These are phyloP conservation scores for Lumbricus terrestris DNA, from an alignment of 2,888 invertebrate genomes.

Conservation along the genomic window DNA sequence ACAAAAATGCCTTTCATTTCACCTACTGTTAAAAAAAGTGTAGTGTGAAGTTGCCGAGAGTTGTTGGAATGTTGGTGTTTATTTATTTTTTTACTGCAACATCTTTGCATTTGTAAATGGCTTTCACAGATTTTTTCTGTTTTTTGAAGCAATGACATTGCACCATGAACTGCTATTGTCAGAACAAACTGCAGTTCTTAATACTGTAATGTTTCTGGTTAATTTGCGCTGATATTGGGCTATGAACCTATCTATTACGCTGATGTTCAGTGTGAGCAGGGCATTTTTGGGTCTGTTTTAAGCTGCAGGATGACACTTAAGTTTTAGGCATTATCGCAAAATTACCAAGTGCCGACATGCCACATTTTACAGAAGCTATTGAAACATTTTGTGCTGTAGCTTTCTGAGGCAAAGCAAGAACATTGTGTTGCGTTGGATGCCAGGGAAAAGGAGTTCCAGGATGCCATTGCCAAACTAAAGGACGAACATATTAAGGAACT, in stretches of 20 bases:
- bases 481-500: background rate
- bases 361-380: background rate
- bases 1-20: background rate
- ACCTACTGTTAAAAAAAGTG: background rate
- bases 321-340: background rate
- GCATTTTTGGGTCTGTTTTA: background rate
- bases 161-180: background rate
- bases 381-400: background rate
- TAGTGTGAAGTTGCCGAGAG: background rate
- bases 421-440: background rate
- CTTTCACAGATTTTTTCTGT: background rate
- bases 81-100: no score
- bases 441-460: background rate
- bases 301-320: background rate
- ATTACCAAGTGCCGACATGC: background rate
- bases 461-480: background rate
- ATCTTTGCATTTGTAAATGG: background rate
- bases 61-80: no score
- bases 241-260: background rate
- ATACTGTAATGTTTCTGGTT: background rate
- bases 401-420: background rate
- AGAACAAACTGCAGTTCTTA: background rate
- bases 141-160: background rate
- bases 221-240: background rate
- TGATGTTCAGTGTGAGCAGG: background rate